Percentiles rank a stretch among this genome's conserved stretches.
Evolutionary conservation across 2,888 invertebrate species (phyloP).

Genomic region (Acleris cristana): DNA sequence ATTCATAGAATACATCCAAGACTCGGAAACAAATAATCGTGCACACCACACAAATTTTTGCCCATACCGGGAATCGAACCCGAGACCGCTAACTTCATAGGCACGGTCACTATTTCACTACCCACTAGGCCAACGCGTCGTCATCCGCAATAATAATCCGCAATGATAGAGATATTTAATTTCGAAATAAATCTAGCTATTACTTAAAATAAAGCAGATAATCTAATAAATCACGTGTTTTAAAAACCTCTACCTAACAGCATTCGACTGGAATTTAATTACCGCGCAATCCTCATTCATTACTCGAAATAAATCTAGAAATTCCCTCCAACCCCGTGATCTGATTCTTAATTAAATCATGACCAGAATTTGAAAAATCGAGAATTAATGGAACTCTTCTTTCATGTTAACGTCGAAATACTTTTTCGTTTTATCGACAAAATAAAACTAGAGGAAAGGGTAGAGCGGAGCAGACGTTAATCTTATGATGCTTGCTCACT

Average conservation of each 20-base stretch:
- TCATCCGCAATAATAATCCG: too few species aligned
- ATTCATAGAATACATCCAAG: too few species aligned
- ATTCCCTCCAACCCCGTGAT: constrained; percentile 17
- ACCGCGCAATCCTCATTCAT: constrained; percentile 21
- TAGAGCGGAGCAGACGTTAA: constrained; percentile 16
- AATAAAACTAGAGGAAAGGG: constrained; percentile 23
- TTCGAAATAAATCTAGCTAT: too few species aligned
- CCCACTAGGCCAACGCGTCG: too few species aligned
- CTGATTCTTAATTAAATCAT: constrained; percentile 35
- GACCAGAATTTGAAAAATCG: constrained; percentile 28
- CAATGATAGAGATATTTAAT: too few species aligned
- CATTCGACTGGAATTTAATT: constrained; percentile 15
- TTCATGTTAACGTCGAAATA: constrained; percentile 23
- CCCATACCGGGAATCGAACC: too few species aligned
- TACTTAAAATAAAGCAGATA: too few species aligned
- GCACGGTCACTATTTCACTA: too few species aligned
- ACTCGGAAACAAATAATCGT: too few species aligned
- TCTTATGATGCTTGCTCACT: constrained; percentile 2
- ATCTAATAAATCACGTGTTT: not conserved
- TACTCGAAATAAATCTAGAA: constrained; percentile 21
- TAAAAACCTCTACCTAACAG: not conserved
- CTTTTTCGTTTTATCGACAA: constrained; percentile 24
- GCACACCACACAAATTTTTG: too few species aligned
- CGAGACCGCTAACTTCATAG: too few species aligned
- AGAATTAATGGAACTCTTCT: constrained; percentile 22